A percentile compares a stretch with the other conserved stretches of the same genome.
phyloP scores from a whole-genome alignment of 2,888 invertebrate species.

The Acleris literana region DNA sequence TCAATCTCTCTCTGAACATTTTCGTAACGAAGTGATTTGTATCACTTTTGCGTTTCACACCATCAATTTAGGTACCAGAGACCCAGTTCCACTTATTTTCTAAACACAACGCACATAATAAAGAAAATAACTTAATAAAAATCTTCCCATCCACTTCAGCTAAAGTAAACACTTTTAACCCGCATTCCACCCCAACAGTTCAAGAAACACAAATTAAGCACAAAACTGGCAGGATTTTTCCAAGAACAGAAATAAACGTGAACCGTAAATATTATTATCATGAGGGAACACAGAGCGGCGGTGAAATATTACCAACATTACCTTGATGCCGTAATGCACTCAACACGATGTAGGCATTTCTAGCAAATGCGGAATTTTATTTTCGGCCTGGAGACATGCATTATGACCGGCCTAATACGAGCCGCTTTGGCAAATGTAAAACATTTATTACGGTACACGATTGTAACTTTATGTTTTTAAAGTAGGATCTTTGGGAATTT shows the following conservation, averaged over 20 bases:
- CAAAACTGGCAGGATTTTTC: conserved; percentile 19
- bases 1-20: too few species aligned
- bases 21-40: too few species aligned
- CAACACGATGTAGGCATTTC: conserved; percentile 50
- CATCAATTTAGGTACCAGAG: too few species aligned
- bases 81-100: too few species aligned
- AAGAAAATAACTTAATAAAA: too few species aligned
- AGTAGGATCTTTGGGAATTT: too few species aligned
- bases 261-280: conserved; percentile 34
- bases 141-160: too few species aligned
- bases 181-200: neutral
- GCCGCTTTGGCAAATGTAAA: conserved; percentile 26
- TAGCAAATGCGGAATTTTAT: conserved; percentile 51
- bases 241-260: conserved; percentile 24
- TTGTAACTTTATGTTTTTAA: neutral
- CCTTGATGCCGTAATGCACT: conserved; percentile 59
- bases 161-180: too few species aligned
- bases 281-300: conserved; percentile 19
- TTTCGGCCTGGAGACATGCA: conserved; percentile 38
- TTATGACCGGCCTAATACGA: conserved; percentile 32
- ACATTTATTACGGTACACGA: conserved; percentile 21
- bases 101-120: too few species aligned
- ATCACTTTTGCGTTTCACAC: too few species aligned
- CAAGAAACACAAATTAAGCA: conserved; percentile 7
- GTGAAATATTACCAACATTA: conserved; percentile 53